These are phyloP conservation scores for Microplitis demolitor DNA, from an alignment of 1,140 invertebrate species.

Conservation along the genomic window DNA sequence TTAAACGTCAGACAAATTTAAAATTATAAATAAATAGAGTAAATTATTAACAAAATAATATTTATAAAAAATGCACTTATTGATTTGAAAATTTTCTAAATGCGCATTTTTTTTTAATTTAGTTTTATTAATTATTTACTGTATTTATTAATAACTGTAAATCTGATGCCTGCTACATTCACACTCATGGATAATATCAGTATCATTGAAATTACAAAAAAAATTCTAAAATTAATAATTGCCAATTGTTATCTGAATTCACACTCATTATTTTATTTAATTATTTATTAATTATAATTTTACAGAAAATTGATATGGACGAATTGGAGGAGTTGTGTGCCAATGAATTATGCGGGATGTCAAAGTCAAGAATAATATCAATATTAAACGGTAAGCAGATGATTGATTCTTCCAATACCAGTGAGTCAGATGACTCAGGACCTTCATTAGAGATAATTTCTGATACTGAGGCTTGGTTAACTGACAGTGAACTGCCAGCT, in stretches of 20 bases:
- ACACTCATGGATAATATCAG: too few relatives aligned
- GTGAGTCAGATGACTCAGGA: constrained; percentile 53
- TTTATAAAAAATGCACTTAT: too few relatives aligned
- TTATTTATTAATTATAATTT: constrained; percentile 5
- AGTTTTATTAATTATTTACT: too few relatives aligned
- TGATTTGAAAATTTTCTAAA: too few relatives aligned
- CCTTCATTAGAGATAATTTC: constrained; percentile 60
- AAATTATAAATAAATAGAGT: too few relatives aligned
- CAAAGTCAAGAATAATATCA: constrained; percentile 49
- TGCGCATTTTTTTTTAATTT: too few relatives aligned
- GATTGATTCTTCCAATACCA: constrained; percentile 55
- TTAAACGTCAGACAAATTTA: too few relatives aligned
- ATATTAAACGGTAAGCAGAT: constrained; percentile 55
- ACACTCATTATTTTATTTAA: not conserved
- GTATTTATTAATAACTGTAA: too few relatives aligned
- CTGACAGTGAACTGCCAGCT: constrained; percentile 38
- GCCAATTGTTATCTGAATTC: not conserved
- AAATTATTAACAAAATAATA: too few relatives aligned
- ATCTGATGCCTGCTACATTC: too few relatives aligned
- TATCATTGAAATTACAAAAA: too few relatives aligned
- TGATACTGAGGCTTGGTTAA: constrained; percentile 56
- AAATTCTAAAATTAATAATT: too few relatives aligned
- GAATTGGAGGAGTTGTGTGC: constrained; percentile 56
- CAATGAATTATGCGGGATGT: constrained; percentile 59
- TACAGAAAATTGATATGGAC: constrained; percentile 50